phyloP scores from a whole-genome alignment of 2,888 invertebrate species.

The Drosophila prostipennis region DNA sequence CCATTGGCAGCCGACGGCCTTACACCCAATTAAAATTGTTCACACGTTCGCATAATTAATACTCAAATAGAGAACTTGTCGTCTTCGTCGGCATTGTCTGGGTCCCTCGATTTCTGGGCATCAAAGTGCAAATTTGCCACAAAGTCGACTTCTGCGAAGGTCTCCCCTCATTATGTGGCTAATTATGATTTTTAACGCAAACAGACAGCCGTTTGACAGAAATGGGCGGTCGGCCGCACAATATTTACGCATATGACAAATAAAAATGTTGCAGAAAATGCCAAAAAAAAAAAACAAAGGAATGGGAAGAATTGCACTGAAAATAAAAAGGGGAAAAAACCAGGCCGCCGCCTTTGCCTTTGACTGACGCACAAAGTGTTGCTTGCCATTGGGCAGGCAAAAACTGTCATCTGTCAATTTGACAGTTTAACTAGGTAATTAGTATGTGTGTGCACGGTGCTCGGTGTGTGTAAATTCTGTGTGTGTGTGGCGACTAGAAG shows the following conservation, averaged over 20 bases:
- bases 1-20: slow-evolving; percentile 59
- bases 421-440: slow-evolving; percentile 83
- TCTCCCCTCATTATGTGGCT: slow-evolving; percentile 54
- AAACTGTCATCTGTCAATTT: slow-evolving; percentile 82
- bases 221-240: slow-evolving; percentile 52
- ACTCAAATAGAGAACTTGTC: slow-evolving; percentile 81
- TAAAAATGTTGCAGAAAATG: slow-evolving; percentile 71
- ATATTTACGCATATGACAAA: slow-evolving; percentile 67
- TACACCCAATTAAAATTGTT: slow-evolving; percentile 84
- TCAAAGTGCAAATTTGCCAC: slow-evolving; percentile 60
- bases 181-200: slow-evolving; percentile 71
- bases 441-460: slow-evolving; percentile 64
- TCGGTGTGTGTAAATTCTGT: slow-evolving; percentile 28
- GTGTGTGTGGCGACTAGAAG: slow-evolving; percentile 42
- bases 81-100: slow-evolving; percentile 28
- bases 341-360: slow-evolving; percentile 48
- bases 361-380: slow-evolving; percentile 67
- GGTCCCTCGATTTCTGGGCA: slow-evolving; percentile 11
- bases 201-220: slow-evolving; percentile 69
- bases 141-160: slow-evolving; percentile 68
- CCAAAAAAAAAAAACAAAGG: slow-evolving; percentile 36
- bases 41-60: slow-evolving; percentile 84
- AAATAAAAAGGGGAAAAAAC: slow-evolving; percentile 38
- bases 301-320: slow-evolving; percentile 2
- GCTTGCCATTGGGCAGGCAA: slow-evolving; percentile 64